Conservation (phyloP, 1,140 invertebrate species). For the Drosophila bocqueti region DNA sequence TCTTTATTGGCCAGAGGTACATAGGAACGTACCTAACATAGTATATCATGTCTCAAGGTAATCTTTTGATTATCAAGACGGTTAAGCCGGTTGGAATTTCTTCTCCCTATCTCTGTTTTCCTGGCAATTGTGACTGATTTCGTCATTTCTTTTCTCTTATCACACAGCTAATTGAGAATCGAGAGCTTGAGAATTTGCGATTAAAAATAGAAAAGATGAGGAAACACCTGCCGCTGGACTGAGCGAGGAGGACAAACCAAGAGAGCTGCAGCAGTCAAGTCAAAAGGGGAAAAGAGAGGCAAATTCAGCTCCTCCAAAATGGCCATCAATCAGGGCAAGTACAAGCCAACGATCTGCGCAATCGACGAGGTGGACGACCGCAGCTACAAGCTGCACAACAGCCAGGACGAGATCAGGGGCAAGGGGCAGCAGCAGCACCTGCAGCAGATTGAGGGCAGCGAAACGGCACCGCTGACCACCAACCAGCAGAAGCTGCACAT, state of each 20-base stretch:
- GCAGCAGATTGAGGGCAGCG: constrained; percentile 77
- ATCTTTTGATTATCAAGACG: constrained; percentile 72
- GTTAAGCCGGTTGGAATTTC: constrained; percentile 25
- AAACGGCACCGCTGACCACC: constrained; percentile 78
- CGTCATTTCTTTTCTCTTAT: background rate
- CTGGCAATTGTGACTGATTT: constrained; percentile 30
- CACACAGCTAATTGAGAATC: constrained; percentile 14
- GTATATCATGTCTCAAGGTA: constrained; percentile 76
- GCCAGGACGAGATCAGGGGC: constrained; percentile 51
- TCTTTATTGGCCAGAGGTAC: constrained; percentile 34
- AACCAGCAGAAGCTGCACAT: constrained; percentile 81
- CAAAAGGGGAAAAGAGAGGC: background rate
- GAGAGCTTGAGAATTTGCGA: background rate
- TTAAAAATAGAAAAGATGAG: constrained; percentile 14
- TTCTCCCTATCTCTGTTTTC: constrained; percentile 1
- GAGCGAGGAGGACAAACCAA: constrained; percentile 3
- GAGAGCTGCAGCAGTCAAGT: background rate
- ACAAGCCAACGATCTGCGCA: constrained; percentile 76
- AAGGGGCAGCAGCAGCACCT: constrained; percentile 46
- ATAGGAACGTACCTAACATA: background rate
- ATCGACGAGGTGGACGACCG: constrained; percentile 83
- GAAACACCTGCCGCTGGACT: constrained; percentile 3
- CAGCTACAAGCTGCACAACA: constrained; percentile 71
- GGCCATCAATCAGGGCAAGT: constrained; percentile 81
- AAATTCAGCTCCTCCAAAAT: constrained; percentile 22